Conservation (phyloP, 2,888 invertebrate genomes). For the Agrotis clavis region DNA sequence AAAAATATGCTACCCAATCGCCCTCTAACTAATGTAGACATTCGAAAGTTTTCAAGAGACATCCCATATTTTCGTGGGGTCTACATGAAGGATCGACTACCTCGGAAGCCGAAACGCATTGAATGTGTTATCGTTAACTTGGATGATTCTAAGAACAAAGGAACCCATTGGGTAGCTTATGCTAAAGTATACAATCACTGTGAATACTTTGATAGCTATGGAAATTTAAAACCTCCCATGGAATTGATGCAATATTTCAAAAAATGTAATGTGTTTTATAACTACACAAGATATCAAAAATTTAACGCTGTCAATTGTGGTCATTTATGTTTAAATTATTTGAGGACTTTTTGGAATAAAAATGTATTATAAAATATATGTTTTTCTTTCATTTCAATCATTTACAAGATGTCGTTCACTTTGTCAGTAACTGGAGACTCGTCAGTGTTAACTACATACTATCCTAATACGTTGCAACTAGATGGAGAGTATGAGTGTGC, state of each 20-base stretch:
- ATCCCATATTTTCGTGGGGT: neutral
- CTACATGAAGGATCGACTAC: neutral
- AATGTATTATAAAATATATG: constrained; percentile 2
- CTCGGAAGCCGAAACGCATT: neutral
- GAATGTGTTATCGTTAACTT: constrained; percentile 8
- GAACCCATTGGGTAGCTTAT: constrained; percentile 20
- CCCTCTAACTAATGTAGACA: neutral
- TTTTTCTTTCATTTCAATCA: constrained; percentile 6
- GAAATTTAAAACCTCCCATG: constrained; percentile 7
- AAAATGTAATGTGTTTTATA: neutral
- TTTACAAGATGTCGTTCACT: constrained; percentile 8
- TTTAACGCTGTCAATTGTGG: constrained; percentile 1
- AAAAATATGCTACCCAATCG: constrained; percentile 2
- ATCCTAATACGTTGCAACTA: neutral
- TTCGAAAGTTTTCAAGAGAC: neutral
- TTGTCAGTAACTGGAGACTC: constrained; percentile 10
- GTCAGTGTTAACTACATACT: constrained; percentile 5
- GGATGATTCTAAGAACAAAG: constrained; percentile 13
- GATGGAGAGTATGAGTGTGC: constrained; percentile 4
- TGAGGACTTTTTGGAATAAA: constrained; percentile 5
- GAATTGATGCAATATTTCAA: neutral
- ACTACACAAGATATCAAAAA: constrained; percentile 2
- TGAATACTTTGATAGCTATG: constrained; percentile 12
- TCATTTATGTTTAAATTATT: constrained; percentile 4
- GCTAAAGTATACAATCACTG: constrained; percentile 12